Percentiles rank a stretch among this genome's conserved stretches.
Conservation (phyloP, 2,113 vertebrate genomes). For the Thymallus thymallus region DNA sequence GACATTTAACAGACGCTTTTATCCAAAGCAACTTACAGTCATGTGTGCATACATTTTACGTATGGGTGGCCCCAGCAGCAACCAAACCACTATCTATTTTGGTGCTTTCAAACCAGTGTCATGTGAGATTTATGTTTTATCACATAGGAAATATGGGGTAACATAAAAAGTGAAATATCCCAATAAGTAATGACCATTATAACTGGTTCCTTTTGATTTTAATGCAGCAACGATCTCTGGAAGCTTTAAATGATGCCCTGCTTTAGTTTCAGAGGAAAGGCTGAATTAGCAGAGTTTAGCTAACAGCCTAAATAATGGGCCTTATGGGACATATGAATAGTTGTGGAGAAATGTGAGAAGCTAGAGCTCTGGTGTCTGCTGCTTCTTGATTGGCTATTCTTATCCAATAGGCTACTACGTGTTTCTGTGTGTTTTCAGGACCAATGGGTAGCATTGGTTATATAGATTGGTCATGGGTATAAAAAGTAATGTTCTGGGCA, state of each 20-base stretch:
- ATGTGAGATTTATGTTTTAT: too few relatives aligned
- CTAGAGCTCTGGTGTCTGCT: conserved; percentile 18
- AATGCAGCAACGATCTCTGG: not conserved
- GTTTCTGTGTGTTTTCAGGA: not conserved
- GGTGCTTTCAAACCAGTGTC: too few relatives aligned
- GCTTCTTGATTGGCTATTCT: not conserved
- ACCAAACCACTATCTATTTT: too few relatives aligned
- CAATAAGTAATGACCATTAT: not conserved
- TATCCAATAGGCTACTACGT: not conserved
- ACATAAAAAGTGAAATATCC: too few relatives aligned
- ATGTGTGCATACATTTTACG: not conserved
- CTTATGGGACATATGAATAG: conserved; percentile 28
- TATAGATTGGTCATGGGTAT: conserved; percentile 59
- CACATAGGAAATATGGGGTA: too few relatives aligned
- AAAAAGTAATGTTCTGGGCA: conserved; percentile 58
- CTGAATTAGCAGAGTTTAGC: conserved; percentile 24
- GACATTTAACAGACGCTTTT: too few relatives aligned
- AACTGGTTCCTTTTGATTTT: conserved; percentile 4
- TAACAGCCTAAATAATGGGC: conserved; percentile 35
- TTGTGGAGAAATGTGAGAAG: conserved; percentile 35
- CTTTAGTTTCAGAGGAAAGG: conserved; percentile 25
- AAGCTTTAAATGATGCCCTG: conserved; percentile 6
- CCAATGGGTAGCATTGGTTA: conserved; percentile 33
- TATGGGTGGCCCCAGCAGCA: not conserved
- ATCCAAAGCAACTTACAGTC: not conserved